These are phyloP conservation scores for Corythornis cristatus DNA, from an alignment of 2,113 vertebrate genomes.

Conservation along the genomic window DNA sequence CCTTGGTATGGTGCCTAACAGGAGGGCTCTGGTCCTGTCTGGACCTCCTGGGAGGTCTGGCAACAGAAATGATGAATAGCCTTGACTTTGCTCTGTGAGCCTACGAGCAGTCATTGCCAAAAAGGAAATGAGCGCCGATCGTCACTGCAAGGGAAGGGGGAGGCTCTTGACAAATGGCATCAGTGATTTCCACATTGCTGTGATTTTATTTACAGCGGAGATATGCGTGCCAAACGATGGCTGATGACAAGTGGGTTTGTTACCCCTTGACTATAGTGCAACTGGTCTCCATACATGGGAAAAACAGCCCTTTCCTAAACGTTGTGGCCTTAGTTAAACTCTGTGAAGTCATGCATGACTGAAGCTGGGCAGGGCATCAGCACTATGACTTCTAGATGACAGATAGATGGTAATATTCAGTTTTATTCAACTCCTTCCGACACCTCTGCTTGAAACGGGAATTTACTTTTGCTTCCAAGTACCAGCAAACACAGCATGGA, in stretches of 20 bases:
- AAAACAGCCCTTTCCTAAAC: not conserved
- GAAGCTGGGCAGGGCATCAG: not conserved
- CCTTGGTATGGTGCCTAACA: not conserved
- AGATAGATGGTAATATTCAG: not conserved
- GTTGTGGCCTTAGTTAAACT: not conserved
- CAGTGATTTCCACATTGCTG: not conserved
- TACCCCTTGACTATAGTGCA: not conserved
- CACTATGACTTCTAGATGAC: not conserved
- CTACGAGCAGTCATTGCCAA: not conserved
- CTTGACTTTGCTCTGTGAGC: not conserved
- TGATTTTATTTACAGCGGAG: not conserved
- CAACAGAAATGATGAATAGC: not conserved
- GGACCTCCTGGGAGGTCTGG: not conserved
- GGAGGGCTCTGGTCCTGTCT: not conserved
- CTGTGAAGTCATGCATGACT: not conserved
- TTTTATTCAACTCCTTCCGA: not conserved
- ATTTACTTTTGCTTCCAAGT: not conserved
- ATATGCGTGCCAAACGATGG: not conserved
- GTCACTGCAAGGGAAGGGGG: not conserved
- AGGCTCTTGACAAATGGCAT: not conserved
- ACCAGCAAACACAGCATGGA: not conserved
- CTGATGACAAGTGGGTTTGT: not conserved
- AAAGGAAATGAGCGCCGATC: conserved; percentile 20
- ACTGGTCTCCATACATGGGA: not conserved
- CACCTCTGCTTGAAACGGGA: not conserved